These are phyloP conservation scores for Cryptoblepharus egeriae DNA, from an alignment of 2,797 vertebrate genomes.

Conservation along the genomic window DNA sequence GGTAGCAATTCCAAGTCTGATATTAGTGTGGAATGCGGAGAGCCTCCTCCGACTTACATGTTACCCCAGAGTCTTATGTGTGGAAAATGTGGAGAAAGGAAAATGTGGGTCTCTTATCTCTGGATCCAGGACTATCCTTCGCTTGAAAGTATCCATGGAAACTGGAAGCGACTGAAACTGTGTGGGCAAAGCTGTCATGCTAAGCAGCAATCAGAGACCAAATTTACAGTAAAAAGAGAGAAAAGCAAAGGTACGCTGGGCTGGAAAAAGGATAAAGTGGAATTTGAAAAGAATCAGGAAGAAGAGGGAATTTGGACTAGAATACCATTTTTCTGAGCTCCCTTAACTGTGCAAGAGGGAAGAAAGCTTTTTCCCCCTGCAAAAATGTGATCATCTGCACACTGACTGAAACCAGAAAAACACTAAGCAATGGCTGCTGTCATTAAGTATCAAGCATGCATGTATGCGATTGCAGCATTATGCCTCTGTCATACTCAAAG, in stretches of 20 bases:
- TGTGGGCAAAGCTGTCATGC: neutral
- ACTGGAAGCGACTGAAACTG: neutral
- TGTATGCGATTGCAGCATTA: neutral
- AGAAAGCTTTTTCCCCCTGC: neutral
- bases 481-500: neutral
- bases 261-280: neutral
- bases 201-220: neutral
- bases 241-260: neutral
- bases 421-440: neutral
- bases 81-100: neutral
- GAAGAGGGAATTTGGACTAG: neutral
- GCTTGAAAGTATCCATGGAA: constrained; percentile 3
- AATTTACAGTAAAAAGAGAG: constrained; percentile 2
- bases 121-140: neutral
- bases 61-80: neutral
- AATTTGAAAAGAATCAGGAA: neutral
- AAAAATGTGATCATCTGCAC: neutral
- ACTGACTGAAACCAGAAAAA: neutral
- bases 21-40: neutral
- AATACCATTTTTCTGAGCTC: neutral
- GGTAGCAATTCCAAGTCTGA: neutral
- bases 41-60: neutral
- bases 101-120: neutral
- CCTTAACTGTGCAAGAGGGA: neutral
- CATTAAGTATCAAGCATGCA: neutral